These are phyloP conservation scores for Brachionus angularis DNA, from an alignment of 1,140 invertebrate genomes.

Conservation along the genomic window DNA sequence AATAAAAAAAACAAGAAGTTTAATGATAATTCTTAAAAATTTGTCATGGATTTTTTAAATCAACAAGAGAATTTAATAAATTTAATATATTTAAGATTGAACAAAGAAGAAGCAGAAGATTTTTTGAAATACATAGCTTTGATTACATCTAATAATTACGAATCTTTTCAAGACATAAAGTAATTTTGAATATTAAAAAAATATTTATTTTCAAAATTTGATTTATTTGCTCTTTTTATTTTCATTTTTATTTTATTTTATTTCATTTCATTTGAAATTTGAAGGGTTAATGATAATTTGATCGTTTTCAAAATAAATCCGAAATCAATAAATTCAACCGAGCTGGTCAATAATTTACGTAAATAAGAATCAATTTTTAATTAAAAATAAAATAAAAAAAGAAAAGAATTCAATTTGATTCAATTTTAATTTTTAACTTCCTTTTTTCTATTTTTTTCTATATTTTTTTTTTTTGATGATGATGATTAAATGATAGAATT, in stretches of 20 bases:
- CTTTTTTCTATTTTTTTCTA: no score
- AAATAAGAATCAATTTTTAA: background rate
- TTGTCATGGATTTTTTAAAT: no score
- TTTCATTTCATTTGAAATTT: background rate
- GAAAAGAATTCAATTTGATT: no score
- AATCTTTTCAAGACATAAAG: conserved; percentile 3
- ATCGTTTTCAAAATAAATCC: conserved; percentile 15
- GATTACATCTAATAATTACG: background rate
- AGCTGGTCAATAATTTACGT: background rate
- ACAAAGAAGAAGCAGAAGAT: background rate
- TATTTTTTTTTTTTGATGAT: no score
- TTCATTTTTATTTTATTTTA: background rate
- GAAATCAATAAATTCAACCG: background rate
- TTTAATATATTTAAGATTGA: background rate
- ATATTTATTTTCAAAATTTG: no score
- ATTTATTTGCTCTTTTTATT: no score
- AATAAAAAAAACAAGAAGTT: background rate
- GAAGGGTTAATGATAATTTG: background rate
- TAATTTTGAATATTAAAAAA: background rate
- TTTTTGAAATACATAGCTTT: background rate
- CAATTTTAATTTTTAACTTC: no score
- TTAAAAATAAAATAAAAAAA: no score
- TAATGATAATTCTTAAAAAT: no score
- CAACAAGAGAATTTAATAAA: no score
- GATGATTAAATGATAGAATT: no score